Evolutionary conservation across 2,113 vertebrate species (phyloP).

Genomic region (Anoplopoma fimbria): DNA sequence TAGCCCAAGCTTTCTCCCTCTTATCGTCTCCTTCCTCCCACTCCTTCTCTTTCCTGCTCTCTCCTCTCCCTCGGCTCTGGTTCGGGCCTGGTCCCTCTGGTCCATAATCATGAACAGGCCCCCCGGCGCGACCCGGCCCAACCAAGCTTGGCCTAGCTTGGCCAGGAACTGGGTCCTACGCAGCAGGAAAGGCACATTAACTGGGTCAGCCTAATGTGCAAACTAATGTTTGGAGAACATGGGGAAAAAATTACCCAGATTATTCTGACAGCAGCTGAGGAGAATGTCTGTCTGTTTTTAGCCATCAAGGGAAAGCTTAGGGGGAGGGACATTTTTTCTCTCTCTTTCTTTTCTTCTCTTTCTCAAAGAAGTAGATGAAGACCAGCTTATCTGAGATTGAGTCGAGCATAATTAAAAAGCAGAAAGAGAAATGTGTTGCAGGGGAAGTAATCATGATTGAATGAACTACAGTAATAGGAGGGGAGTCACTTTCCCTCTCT

Average conservation of each 20-base stretch:
- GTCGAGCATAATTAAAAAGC: slow-evolving; percentile 67
- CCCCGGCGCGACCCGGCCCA: slow-evolving; percentile 77
- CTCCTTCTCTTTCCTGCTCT: slow-evolving; percentile 13
- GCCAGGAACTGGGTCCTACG: slow-evolving; percentile 83
- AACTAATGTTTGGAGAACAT: slow-evolving; percentile 93
- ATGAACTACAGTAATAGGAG: slow-evolving; percentile 53
- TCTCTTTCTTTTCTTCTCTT: slow-evolving; percentile 37
- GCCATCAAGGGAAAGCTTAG: slow-evolving; percentile 82
- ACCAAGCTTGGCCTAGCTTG: slow-evolving; percentile 44
- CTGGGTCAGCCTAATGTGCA: slow-evolving; percentile 92
- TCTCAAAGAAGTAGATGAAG: slow-evolving; percentile 58
- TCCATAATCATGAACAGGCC: slow-evolving; percentile 92
- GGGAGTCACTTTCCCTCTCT: slow-evolving; percentile 41
- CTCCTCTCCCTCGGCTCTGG: slow-evolving; percentile 25
- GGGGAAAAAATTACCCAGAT: slow-evolving; percentile 90
- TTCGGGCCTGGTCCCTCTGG: slow-evolving; percentile 88
- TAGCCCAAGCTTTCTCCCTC: slow-evolving; percentile 49
- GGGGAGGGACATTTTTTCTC: slow-evolving; percentile 60
- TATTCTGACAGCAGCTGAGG: slow-evolving; percentile 88
- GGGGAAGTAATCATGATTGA: slow-evolving; percentile 68
- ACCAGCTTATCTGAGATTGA: slow-evolving; percentile 59
- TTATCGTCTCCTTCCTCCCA: slow-evolving; percentile 54
- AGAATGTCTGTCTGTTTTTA: slow-evolving; percentile 87
- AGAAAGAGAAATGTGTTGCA: slow-evolving; percentile 58
- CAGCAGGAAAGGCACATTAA: slow-evolving; percentile 90